Base-by-base conservation (phyloP, 64 coral and sea anemone genomes). In the Hydrozoanthus tunicans region DNA sequence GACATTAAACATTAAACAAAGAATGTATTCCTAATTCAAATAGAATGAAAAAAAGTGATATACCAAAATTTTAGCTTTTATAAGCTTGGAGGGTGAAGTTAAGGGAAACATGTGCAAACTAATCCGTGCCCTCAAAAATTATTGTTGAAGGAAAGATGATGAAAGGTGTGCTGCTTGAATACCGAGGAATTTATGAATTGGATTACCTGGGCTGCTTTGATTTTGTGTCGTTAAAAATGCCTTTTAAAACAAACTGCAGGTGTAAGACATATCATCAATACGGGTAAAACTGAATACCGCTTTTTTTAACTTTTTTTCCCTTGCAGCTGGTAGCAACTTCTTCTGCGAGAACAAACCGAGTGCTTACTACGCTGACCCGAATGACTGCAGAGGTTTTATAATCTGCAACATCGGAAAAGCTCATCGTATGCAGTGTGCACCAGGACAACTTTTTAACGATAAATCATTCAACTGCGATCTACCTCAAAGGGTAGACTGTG, bases 351-450 rank as follows among this genome's bases (percentile, higher is more conserved):
- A 51, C 60, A 78, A 86, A 65, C 25, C 20, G 0, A 80, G 85
- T 43, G 94, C 91, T 0, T 53, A 64, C 7, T 96, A 90, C 76
- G 71, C 91, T 86, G 91, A 96, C 62, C 94, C 94, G 9, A 86
- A 93, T 58, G 86, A 93, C 56, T 96, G 94, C 84, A 81, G 86
- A 2, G 94, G 91, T n/a, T 93, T 96, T 6, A 96, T 96, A 24
- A 93, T 93, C 72, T 96, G 94, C 60, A 93, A 96, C n/a, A 90
- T 79, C 78, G 80, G 86, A 7, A 90, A 93, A 63, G 89, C 91
- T 25, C 91, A 96, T 75, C 27, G 80, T 4, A 89, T 90, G 88
- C 85, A 82, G 52, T 96, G 94, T 23, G 77, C 84, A 17, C 53
- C 77, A 5, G 91, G 91, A 7, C 91, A 79, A 6, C 32, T 93